phyloP scores from a whole-genome alignment of 2,888 invertebrate species.

The Ypsolopha scabrella region DNA sequence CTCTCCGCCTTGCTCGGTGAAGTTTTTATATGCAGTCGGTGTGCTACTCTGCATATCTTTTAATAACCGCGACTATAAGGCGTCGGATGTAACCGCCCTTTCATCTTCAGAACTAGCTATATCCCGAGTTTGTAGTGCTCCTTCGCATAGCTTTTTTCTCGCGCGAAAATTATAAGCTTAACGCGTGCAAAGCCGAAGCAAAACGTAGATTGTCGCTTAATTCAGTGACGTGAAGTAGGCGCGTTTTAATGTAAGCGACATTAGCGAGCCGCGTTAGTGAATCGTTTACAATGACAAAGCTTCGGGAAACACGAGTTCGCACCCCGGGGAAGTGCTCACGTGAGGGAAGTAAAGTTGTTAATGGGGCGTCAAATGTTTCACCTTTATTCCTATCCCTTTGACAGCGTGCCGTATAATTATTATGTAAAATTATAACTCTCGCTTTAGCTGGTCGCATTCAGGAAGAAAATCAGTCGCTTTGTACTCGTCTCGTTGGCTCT shows the following conservation, averaged over 20 bases:
- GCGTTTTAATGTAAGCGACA: slow-evolving; percentile 24
- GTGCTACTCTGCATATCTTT: slow-evolving; percentile 35
- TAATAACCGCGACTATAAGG: slow-evolving; percentile 36
- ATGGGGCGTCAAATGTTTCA: slow-evolving; percentile 30
- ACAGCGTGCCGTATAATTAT: background rate
- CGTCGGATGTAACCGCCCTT: slow-evolving; percentile 25
- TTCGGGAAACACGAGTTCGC: slow-evolving; percentile 36
- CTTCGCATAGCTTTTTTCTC: slow-evolving; percentile 3
- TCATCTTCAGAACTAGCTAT: slow-evolving; percentile 20
- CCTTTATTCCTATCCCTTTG: slow-evolving; percentile 3
- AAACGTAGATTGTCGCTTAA: slow-evolving; percentile 40
- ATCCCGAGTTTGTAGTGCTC: slow-evolving; percentile 5
- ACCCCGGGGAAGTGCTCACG: slow-evolving; percentile 14
- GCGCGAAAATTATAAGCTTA: slow-evolving; percentile 29
- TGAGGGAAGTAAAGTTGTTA: slow-evolving; percentile 11
- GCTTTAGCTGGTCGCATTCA: background rate
- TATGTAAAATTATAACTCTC: background rate
- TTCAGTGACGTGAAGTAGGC: slow-evolving; percentile 27
- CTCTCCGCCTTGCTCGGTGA: slow-evolving; percentile 18
- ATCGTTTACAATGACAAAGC: slow-evolving; percentile 45
- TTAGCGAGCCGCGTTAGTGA: slow-evolving; percentile 24
- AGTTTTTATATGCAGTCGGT: slow-evolving; percentile 33
- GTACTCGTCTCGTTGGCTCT: background rate
- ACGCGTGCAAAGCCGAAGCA: slow-evolving; percentile 12
- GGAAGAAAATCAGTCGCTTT: background rate